These are phyloP conservation scores for Caenorhabditis brenneri DNA, from an alignment of 1,140 invertebrate genomes.

Conservation along the genomic window DNA sequence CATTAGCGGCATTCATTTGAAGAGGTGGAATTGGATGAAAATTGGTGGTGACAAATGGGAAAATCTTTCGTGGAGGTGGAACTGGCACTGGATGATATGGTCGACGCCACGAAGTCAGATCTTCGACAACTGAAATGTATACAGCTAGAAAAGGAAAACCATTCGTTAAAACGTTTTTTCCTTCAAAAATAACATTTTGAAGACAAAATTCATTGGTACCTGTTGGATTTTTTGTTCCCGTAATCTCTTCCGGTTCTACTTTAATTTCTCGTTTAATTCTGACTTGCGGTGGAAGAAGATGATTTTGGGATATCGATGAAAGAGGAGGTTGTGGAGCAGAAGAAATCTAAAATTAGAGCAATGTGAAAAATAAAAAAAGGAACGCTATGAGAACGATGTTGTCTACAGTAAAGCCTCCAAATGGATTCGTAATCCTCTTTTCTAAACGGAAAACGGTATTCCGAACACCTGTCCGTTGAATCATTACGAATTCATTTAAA, in stretches of 20 bases:
- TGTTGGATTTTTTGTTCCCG: no score
- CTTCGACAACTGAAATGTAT: not conserved
- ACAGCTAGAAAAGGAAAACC: no score
- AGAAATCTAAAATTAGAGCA: not conserved
- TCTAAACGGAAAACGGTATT: not conserved
- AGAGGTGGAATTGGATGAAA: not conserved
- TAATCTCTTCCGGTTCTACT: not conserved
- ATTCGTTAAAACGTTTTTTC: no score
- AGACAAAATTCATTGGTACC: not conserved
- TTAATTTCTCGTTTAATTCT: not conserved
- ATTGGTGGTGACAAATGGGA: not conserved
- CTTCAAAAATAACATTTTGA: not conserved
- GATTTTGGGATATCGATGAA: not conserved
- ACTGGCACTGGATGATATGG: slow-evolving; percentile 5
- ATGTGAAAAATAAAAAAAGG: not conserved
- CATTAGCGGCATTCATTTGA: not conserved
- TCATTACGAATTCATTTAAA: not conserved
- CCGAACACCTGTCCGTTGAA: not conserved
- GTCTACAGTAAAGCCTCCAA: not conserved
- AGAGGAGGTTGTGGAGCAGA: not conserved
- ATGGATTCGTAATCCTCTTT: not conserved
- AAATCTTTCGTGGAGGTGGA: not conserved
- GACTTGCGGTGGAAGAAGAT: not conserved
- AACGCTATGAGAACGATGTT: not conserved
- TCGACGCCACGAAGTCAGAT: not conserved